Base-by-base conservation (phyloP, 2,888 invertebrate genomes). In the Nomada fabriciana region DNA sequence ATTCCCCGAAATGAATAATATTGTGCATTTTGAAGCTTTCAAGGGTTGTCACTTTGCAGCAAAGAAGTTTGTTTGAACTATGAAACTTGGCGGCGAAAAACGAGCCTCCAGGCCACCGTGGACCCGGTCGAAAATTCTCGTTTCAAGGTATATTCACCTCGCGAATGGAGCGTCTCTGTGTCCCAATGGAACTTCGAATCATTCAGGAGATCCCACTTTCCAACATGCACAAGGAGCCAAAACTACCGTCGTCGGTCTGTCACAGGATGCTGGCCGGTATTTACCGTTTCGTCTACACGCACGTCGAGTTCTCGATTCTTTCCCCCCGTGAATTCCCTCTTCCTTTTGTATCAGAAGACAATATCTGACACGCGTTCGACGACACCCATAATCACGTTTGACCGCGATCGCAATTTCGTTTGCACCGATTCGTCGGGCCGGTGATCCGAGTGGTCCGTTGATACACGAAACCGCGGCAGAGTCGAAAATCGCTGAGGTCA, bases 131-230 rank as follows among this genome's bases (percentile, higher is more conserved):
- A 20, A 42, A 4, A 53, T 5, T 29, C 2, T 2, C 11, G 53
- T 68, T 18, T 25, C 11, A 20, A 50, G 23, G 29, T 25, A 65
- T 43, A 43, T 52, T 65, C 43, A 71, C 76, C 76, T 82, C 15
- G n/a, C 29, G 36, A 72, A 1, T 20, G 20, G n/a, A 50, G 47
- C 25, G 55, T 70, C 57, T 50, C 60, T 25, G 23, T 42, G 25
- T 68, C 25, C 50, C 7, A 23, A 52, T 52, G 43, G 36, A 81
- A 23, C 47, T 76, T 52, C 20, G 42, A 42, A 76, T 63, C 76
- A 72, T 82, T 82, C 82, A 55, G 76, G 52, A 64, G 60, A 72
- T 60, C n/a, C 60, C 71, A 65, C 55, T 71, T 82, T 55, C 43
- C 50, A 43, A 43, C 59, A 60, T 25, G 47, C 67, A 76, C 82